phyloP scores from a whole-genome alignment of 2,113 vertebrate genomes.

The Microcebus lehilahytsara region DNA sequence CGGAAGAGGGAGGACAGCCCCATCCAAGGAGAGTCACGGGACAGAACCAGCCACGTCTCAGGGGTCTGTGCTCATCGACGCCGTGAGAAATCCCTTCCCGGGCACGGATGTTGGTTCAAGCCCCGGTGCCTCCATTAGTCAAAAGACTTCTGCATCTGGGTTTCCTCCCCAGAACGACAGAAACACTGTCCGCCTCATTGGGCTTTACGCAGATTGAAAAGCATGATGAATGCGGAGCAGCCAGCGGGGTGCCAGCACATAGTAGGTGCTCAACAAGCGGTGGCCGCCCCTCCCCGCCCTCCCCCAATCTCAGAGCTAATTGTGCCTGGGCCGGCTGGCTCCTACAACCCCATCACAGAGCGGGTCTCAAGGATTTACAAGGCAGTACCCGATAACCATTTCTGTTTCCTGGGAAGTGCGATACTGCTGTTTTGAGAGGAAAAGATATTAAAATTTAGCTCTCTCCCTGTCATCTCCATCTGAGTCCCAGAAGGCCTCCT shows the following conservation, averaged over 20 bases:
- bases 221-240: background rate
- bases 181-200: background rate
- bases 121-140: background rate
- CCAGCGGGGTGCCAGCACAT: background rate
- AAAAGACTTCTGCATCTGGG: background rate
- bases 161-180: background rate
- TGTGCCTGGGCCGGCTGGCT: background rate
- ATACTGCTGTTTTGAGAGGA: constrained; percentile 25
- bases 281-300: too few relatives aligned
- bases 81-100: background rate
- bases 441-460: constrained; percentile 25
- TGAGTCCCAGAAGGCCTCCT: background rate
- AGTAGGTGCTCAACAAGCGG: background rate
- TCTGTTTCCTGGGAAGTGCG: constrained; percentile 25
- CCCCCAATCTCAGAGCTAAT: background rate
- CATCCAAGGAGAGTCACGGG: background rate
- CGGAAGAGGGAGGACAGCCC: background rate
- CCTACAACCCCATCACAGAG: background rate
- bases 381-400: background rate
- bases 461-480: background rate
- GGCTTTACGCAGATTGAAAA: background rate
- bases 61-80: background rate
- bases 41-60: background rate
- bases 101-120: background rate
- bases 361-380: background rate